phyloP scores from a whole-genome alignment of 1,140 invertebrate genomes.

The Trichoplusia ni region DNA sequence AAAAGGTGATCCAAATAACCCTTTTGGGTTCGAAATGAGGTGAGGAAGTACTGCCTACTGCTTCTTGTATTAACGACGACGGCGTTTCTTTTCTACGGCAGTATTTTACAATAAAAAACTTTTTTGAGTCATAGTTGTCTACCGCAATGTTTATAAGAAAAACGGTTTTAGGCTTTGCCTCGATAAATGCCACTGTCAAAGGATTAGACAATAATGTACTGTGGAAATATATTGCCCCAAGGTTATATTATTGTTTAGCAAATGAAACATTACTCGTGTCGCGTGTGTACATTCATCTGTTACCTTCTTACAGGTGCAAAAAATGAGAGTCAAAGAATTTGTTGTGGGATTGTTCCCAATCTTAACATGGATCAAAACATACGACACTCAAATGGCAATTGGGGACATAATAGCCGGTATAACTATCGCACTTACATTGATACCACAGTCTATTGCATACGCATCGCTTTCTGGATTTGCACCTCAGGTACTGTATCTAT shows the following conservation, averaged over 20 bases:
- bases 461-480: slow-evolving; percentile 88
- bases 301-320: slow-evolving; percentile 39
- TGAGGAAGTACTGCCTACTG: no score
- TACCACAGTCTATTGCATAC: slow-evolving; percentile 90
- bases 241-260: not conserved
- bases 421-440: slow-evolving; percentile 90
- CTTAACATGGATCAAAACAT: slow-evolving; percentile 77
- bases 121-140: no score
- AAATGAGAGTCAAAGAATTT: slow-evolving; percentile 51
- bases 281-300: not conserved
- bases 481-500: slow-evolving; percentile 82
- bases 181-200: no score
- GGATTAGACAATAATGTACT: no score
- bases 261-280: no score
- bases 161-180: no score
- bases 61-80: no score
- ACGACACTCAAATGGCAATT: slow-evolving; percentile 83
- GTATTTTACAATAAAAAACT: no score
- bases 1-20: no score
- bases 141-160: no score
- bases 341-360: slow-evolving; percentile 64
- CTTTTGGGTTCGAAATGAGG: no score
- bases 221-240: not conserved
- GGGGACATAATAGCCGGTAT: slow-evolving; percentile 92
- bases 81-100: no score